Base-by-base conservation (phyloP, 2,888 invertebrate genomes). In the Sericinus montela region DNA sequence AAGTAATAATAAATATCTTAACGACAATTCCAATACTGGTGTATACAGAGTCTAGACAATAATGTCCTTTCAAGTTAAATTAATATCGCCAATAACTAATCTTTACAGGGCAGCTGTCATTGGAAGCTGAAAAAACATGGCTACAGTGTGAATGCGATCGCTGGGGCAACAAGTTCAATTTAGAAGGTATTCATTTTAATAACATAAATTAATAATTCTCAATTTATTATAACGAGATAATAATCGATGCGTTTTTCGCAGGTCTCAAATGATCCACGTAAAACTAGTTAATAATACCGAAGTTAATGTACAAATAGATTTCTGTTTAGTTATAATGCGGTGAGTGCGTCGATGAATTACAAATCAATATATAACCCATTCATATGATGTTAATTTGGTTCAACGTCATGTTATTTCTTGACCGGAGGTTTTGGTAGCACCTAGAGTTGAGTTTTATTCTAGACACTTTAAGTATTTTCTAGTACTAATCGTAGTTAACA, bases 111-210 rank as follows among this genome's bases (percentile, higher is more conserved):
- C 95, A 96, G 90, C 90, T 95, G 71, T 95, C 96, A 52, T 89
- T 96, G 75, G 96, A 96, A 82, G 95, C 95, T 53, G 96, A 96
- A 81, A 95, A 95, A 82, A 95, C 95, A 59, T 96, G 96, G 96
- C 89, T 96, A 65, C 95, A 95, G 80, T 95, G 94, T 75, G 96
- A 96, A 88, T 95, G 95, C 79, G 95, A 96, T 80, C 93, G 94
- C 67, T 96, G 95, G 96, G 95, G 95, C 63, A 91, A 94, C 70
- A 93, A 93, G 83, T 94, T 93, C 82, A 93, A 93, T 88, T 89
- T 94, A 77, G 94, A 94, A 93, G 94, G 94, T 94, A 91, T 90
- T 51, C 51, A 47, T 10, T 19, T 25, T 38, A 25, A 10, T 11
- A 29, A 51, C 44, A 57, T 55, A 48, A 58, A 47, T 30, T 45